Evolutionary conservation across 2,888 invertebrate species (phyloP).

Genomic region (Microctonus hyperodae): DNA sequence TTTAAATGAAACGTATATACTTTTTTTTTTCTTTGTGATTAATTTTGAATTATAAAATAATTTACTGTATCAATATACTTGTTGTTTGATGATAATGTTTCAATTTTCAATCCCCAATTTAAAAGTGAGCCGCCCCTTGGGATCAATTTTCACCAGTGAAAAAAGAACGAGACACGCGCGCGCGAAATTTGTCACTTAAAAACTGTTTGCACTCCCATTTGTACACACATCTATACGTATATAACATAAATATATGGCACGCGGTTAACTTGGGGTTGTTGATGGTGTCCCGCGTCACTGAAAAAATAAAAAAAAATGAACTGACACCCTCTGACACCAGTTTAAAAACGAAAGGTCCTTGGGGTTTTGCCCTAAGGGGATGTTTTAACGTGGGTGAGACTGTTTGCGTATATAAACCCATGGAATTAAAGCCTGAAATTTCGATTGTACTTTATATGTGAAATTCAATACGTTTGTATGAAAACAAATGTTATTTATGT

Average conservation of each 20-base stretch:
- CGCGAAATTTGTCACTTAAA: conserved; percentile 39
- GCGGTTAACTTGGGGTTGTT: conserved; percentile 3
- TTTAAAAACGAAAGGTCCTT: conserved; percentile 40
- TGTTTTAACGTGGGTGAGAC: conserved; percentile 22
- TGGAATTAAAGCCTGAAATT: conserved; percentile 24
- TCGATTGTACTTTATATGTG: conserved; percentile 9
- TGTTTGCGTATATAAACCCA: conserved; percentile 22
- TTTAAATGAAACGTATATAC: neutral
- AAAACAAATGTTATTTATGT: conserved; percentile 6
- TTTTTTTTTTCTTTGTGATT: neutral
- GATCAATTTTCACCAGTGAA: conserved; percentile 29
- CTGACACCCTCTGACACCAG: conserved; percentile 41
- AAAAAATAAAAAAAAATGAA: conserved; percentile 15
- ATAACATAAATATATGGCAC: neutral
- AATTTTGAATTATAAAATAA: neutral
- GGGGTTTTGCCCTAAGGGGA: conserved; percentile 13
- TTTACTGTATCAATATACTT: neutral
- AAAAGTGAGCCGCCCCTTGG: neutral
- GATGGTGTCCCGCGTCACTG: conserved; percentile 11
- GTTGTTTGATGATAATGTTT: conserved; percentile 11
- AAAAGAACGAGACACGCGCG: conserved; percentile 8
- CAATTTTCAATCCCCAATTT: conserved; percentile 16
- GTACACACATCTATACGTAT: conserved; percentile 18
- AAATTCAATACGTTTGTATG: conserved; percentile 24
- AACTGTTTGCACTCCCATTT: conserved; percentile 37